A percentile compares a stretch with the other conserved stretches of the same genome.
phyloP scores from a whole-genome alignment of 2,797 vertebrate genomes.

The Potorous gilbertii region DNA sequence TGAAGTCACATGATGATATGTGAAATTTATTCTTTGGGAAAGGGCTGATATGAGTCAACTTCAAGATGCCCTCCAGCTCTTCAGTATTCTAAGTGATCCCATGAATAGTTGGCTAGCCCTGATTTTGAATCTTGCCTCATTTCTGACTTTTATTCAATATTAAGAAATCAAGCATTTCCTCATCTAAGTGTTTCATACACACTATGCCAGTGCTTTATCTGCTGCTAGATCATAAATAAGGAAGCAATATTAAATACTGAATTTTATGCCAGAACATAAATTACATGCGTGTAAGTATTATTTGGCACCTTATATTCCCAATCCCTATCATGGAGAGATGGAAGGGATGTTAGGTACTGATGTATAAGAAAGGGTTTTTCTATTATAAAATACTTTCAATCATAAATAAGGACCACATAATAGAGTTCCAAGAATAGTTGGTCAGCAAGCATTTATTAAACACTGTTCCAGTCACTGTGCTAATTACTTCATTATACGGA shows the following conservation, averaged over 20 bases:
- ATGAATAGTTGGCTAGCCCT: not conserved
- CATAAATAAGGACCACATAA: not conserved
- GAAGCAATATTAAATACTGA: not conserved
- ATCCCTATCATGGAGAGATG: too few relatives aligned
- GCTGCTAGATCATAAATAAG: not conserved
- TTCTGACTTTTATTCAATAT: not conserved
- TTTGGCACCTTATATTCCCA: not conserved
- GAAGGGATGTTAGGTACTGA: not conserved
- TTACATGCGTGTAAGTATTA: not conserved
- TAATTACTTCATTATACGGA: not conserved
- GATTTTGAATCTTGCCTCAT: not conserved
- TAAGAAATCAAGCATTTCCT: not conserved
- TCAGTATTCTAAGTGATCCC: not conserved
- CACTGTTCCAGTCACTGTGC: not conserved
- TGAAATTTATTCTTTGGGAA: not conserved
- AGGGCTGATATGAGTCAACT: not conserved
- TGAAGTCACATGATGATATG: not conserved
- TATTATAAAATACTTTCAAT: not conserved
- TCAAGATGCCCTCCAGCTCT: not conserved
- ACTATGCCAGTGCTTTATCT: not conserved
- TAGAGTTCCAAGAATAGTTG: not conserved
- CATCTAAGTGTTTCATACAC: too few relatives aligned
- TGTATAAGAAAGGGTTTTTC: not conserved
- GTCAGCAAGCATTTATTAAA: not conserved
- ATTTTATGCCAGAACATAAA: not conserved